Evolutionary conservation across 2,113 vertebrate genomes (phyloP).

Genomic region (Pygoscelis adeliae): DNA sequence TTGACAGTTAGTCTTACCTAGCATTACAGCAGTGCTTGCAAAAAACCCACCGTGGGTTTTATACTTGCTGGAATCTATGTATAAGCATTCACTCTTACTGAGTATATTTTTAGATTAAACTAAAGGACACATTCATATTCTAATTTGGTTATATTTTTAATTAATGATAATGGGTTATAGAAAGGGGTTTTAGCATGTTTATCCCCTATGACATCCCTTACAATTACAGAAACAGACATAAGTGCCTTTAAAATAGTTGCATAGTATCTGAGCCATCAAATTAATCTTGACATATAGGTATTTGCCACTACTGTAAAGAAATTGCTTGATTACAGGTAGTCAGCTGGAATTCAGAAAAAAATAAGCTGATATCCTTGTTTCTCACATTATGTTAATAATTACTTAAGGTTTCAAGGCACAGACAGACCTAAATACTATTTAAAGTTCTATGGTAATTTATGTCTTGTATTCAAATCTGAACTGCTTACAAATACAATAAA

Average conservation of each 20-base stretch:
- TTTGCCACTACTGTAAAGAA: neutral
- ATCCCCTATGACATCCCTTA: neutral
- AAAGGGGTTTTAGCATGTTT: neutral
- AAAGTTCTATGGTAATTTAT: neutral
- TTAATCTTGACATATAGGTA: neutral
- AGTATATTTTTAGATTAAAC: neutral
- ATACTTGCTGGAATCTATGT: neutral
- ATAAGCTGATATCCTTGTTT: neutral
- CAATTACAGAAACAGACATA: neutral
- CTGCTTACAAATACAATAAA: neutral
- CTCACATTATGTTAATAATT: neutral
- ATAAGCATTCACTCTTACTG: neutral
- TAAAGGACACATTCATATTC: neutral
- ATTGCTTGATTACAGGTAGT: neutral
- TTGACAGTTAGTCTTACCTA: neutral
- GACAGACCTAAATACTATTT: neutral
- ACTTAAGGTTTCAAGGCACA: neutral
- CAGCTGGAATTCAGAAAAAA: neutral
- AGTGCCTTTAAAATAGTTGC: conserved; percentile 4
- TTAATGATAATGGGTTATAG: neutral
- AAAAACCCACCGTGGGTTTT: neutral
- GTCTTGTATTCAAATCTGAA: neutral
- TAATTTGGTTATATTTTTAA: neutral
- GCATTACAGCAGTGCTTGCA: neutral
- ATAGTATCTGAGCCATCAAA: neutral